Evolutionary conservation across 2,888 invertebrate species (phyloP).

Genomic region (Blera fallax): DNA sequence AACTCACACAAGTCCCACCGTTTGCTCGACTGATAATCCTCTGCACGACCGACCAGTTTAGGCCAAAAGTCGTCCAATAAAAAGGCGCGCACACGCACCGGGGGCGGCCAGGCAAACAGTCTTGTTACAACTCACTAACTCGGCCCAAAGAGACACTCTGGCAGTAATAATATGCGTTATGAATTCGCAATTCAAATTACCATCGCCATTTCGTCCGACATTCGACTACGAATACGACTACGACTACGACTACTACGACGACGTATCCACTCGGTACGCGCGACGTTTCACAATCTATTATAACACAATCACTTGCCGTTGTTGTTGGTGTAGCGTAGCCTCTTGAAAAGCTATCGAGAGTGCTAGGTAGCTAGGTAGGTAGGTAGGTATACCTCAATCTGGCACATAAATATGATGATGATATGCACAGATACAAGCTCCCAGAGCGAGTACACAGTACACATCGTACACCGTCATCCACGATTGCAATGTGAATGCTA

Average conservation of each 20-base stretch:
- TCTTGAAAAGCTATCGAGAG: neutral
- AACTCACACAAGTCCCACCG: slow-evolving; percentile 14
- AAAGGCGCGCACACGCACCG: neutral
- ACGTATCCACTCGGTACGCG: slow-evolving; percentile 18
- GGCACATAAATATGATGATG: slow-evolving; percentile 35
- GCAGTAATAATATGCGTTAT: slow-evolving; percentile 56
- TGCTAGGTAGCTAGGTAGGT: neutral
- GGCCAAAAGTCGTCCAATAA: slow-evolving; percentile 56
- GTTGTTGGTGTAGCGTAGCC: neutral
- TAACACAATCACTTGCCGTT: slow-evolving; percentile 24
- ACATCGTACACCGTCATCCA: slow-evolving; percentile 3
- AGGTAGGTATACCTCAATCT: neutral
- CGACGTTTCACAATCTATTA: slow-evolving; percentile 53
- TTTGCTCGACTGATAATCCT: neutral
- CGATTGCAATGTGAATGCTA: slow-evolving; percentile 41
- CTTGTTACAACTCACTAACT: slow-evolving; percentile 43
- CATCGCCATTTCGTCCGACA: slow-evolving; percentile 31
- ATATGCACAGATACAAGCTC: slow-evolving; percentile 19
- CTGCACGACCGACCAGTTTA: slow-evolving; percentile 31
- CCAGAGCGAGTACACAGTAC: slow-evolving; percentile 10
- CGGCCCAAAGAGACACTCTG: neutral
- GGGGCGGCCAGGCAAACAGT: neutral
- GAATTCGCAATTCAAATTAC: slow-evolving; percentile 59
- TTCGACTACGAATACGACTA: slow-evolving; percentile 22
- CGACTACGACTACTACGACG: neutral